Evolutionary conservation across 2,888 invertebrate species (phyloP), one percentile per base, ranked within the genome.

Genomic region (Orchestes rusci): DNA sequence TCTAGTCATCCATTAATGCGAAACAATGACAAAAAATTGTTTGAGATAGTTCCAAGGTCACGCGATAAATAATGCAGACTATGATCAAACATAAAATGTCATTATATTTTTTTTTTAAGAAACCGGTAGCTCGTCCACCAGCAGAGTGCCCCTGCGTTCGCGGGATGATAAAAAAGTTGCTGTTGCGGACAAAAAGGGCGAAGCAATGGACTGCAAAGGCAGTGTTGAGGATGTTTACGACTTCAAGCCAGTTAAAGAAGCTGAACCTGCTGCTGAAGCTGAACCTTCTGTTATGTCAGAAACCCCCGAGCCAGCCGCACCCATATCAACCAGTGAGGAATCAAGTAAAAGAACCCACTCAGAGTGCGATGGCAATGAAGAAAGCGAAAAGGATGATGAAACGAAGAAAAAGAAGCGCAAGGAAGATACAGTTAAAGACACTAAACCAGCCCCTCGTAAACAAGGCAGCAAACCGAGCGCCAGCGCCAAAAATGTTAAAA

Each of bases 341-440:
- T 35, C 50, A 3, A 30, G 41, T 3, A 64, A 68, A 60, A 66
- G 73, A 16, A 71, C 70, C 50, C 63, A 71, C 59, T 77, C 74
- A 28, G 81, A 80, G 20, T 66, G 61, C 19, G 52, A 52, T 16
- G 34, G 39, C 8, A 42, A 33, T 17, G 52, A 52, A 7, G 49
- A 47, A 8, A 49, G 42, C 19, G 84, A 84, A 53, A 80, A 82
- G 31, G 88, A 89, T 54, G 82, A 84, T 12, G 81, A 82, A 40
- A 73, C 72, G 28, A 80, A 81, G 53, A 75, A 80, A 41, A 75
- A 80, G 64, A 85, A 84, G 59, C 73, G 81, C n/a, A 87, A 85
- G 62, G 87, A 86, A 39, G 73, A 75, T 27, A 80, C 56, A 16
- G 78, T 47, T 7, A 39, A 30, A 10, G 23, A 23, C n/a, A n/a